phyloP scores from a whole-genome alignment of 2,113 vertebrate genomes.

The Serinus canaria region DNA sequence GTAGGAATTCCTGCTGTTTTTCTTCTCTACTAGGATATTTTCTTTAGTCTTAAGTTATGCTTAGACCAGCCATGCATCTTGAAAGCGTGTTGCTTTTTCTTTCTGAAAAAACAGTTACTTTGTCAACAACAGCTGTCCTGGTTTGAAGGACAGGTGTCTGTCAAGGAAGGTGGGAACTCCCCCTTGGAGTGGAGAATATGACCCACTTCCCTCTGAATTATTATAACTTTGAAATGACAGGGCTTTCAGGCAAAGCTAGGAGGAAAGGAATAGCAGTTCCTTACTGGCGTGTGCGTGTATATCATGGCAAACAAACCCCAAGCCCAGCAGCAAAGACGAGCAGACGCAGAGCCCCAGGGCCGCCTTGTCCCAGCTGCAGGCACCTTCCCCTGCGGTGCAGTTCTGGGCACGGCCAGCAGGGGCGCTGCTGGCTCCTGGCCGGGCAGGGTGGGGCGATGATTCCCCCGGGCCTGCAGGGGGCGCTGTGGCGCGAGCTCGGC shows the following conservation, averaged over 20 bases:
- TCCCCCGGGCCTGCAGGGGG: neutral
- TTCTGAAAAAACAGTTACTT: neutral
- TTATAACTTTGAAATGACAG: accelerated
- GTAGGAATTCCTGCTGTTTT: constrained; percentile 54
- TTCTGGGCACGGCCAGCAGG: neutral
- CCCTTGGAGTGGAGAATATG: neutral
- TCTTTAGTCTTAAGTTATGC: neutral
- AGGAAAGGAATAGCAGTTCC: neutral
- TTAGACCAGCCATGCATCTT: neutral
- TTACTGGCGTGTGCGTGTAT: neutral
- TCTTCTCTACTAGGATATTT: neutral
- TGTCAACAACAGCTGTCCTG: neutral
- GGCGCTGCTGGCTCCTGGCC: neutral
- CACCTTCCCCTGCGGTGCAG: neutral
- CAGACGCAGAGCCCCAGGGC: neutral
- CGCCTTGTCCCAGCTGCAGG: neutral
- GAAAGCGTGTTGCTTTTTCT: neutral
- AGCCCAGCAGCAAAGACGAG: neutral
- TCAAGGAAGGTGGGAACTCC: accelerated
- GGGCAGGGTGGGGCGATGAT: neutral
- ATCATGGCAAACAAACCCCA: neutral
- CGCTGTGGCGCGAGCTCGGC: neutral
- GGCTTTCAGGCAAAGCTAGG: neutral
- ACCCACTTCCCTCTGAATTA: neutral
- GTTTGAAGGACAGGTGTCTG: neutral